Evolutionary conservation across 2,113 vertebrate species (phyloP).

Genomic region (Alectura lathami): DNA sequence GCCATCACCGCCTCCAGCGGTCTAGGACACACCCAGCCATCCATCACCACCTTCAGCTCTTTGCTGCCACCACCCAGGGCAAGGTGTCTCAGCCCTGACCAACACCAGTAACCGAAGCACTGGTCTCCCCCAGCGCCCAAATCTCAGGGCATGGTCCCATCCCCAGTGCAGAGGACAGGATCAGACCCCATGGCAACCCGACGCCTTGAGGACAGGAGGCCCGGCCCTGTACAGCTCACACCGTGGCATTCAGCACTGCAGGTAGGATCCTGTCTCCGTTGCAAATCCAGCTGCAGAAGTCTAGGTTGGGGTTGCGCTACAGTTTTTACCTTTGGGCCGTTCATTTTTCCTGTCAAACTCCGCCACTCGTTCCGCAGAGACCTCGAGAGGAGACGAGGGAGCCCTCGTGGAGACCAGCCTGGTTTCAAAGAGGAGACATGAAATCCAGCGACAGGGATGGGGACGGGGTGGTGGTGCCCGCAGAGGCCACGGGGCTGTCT

Average conservation of each 20-base stretch:
- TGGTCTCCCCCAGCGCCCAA: neutral
- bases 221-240: neutral
- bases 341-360: neutral
- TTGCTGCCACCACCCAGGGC: neutral
- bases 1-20: neutral
- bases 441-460: neutral
- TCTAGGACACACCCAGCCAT: neutral
- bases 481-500: no score
- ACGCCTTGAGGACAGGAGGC: neutral
- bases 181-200: neutral
- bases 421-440: neutral
- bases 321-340: neutral
- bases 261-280: neutral
- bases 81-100: neutral
- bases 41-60: neutral
- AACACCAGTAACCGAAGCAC: neutral
- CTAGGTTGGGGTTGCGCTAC: neutral
- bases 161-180: neutral
- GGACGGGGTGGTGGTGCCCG: neutral
- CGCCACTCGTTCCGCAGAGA: neutral
- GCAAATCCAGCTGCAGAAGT: neutral
- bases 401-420: neutral
- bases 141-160: neutral
- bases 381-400: neutral
- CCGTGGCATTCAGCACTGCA: rapidly evolving